Evolutionary conservation across 2,797 vertebrate genomes (phyloP).

Genomic region (Rhadinocentrus ornatus): DNA sequence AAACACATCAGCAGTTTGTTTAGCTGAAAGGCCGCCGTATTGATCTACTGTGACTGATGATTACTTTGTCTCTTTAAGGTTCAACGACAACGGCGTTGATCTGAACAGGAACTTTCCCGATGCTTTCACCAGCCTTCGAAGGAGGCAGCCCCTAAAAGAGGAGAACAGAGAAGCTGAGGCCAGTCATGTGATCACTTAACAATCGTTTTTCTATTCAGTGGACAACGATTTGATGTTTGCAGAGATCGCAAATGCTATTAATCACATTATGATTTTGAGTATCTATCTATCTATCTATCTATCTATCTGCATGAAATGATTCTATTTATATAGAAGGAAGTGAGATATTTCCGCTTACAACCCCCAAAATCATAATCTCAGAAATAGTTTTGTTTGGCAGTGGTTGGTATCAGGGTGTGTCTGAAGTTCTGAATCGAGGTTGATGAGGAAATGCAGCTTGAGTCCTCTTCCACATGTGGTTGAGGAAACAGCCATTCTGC

Average conservation of each 20-base stretch:
- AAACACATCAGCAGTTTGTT: too few species aligned
- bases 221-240: too few species aligned
- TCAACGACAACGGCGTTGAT: slow-evolving; percentile 86
- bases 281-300: too few species aligned
- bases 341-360: too few species aligned
- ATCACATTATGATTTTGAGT: too few species aligned
- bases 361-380: too few species aligned
- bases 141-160: background rate
- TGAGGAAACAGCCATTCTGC: background rate
- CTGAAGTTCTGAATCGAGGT: background rate
- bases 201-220: too few species aligned
- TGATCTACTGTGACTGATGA: too few species aligned
- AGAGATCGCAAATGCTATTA: too few species aligned
- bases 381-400: background rate
- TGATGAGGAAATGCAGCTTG: background rate
- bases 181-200: background rate
- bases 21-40: too few species aligned
- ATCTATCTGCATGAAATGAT: too few species aligned
- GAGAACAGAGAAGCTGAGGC: slow-evolving; percentile 84
- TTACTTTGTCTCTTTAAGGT: slow-evolving; percentile 73
- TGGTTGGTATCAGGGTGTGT: background rate
- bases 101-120: slow-evolving; percentile 96
- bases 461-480: background rate
- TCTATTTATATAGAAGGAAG: too few species aligned
- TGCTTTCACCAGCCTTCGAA: slow-evolving; percentile 72